phyloP scores from a whole-genome alignment of 53 echinoderm and acorn worm species.

The Echinarachnius parma region DNA sequence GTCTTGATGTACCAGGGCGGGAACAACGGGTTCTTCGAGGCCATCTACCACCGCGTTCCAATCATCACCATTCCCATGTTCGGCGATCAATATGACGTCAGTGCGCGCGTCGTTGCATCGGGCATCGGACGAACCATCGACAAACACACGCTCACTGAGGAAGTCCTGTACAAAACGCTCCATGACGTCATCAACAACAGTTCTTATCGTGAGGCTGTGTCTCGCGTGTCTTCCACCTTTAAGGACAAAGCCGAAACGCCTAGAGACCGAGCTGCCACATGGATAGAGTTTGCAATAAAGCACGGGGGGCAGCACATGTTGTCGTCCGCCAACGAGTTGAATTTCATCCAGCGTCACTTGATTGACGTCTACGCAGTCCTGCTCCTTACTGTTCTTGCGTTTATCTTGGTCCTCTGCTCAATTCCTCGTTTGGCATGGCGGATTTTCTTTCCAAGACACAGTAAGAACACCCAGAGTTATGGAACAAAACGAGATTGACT shows the following conservation, averaged over 20 bases:
- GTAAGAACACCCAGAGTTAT: too few species aligned
- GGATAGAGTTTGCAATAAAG: slow-evolving; percentile 19
- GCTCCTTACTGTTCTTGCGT: not conserved
- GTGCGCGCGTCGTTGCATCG: slow-evolving; percentile 9
- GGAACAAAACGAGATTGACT: too few species aligned
- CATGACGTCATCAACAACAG: slow-evolving; percentile 2
- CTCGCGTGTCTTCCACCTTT: slow-evolving; percentile 18
- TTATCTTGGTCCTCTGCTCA: too few species aligned
- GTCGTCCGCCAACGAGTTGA: not conserved
- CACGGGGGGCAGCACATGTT: not conserved
- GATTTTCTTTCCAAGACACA: too few species aligned
- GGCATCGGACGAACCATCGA: slow-evolving; percentile 42
- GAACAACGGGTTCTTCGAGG: slow-evolving; percentile 56
- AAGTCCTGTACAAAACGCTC: slow-evolving; percentile 9
- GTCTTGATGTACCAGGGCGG: slow-evolving; percentile 46
- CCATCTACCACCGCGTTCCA: slow-evolving; percentile 54
- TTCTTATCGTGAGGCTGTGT: slow-evolving; percentile 4
- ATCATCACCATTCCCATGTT: slow-evolving; percentile 21
- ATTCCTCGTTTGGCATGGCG: too few species aligned
- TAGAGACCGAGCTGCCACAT: slow-evolving; percentile 22
- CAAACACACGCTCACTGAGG: slow-evolving; percentile 12
- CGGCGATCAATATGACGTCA: slow-evolving; percentile 33
- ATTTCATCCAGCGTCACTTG: slow-evolving; percentile 14
- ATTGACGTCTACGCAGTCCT: slow-evolving; percentile 11
- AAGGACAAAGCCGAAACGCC: slow-evolving; percentile 3